These are phyloP conservation scores for Blera fallax DNA, from an alignment of 2,888 invertebrate genomes.

Conservation along the genomic window DNA sequence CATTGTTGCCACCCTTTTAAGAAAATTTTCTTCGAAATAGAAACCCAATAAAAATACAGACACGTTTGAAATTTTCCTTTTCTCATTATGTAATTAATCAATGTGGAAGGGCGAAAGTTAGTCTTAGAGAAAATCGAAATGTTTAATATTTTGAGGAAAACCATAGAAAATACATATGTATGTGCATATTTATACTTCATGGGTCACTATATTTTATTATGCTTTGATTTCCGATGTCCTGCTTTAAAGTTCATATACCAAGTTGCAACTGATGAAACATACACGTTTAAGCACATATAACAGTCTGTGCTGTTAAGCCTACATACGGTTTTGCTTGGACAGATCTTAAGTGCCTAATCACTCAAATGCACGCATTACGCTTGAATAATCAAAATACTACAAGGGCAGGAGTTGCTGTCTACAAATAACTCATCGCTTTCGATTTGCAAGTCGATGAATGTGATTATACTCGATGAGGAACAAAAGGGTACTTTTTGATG, in stretches of 20 bases:
- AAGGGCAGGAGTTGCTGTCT: slow-evolving; percentile 41
- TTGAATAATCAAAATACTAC: slow-evolving; percentile 73
- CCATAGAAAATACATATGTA: neutral
- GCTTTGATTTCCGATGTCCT: neutral
- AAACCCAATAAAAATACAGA: slow-evolving; percentile 5
- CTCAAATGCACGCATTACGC: slow-evolving; percentile 74
- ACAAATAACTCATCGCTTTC: slow-evolving; percentile 53
- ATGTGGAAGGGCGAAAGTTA: neutral
- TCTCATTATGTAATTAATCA: neutral
- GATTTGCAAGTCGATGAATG: slow-evolving; percentile 53
- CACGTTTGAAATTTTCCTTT: neutral
- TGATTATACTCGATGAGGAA: slow-evolving; percentile 30
- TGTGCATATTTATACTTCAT: too few species aligned
- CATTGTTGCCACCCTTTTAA: neutral
- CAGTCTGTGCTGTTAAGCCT: neutral
- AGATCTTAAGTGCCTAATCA: slow-evolving; percentile 71
- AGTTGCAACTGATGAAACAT: neutral
- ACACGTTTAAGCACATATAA: neutral
- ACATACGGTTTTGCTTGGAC: slow-evolving; percentile 10
- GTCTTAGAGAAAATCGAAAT: neutral
- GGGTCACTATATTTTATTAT: too few species aligned
- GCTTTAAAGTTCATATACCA: neutral
- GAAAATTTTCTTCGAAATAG: neutral
- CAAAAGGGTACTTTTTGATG: slow-evolving; percentile 51
- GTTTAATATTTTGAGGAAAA: neutral